These are phyloP conservation scores for Diaperis boleti DNA, from an alignment of 2,888 invertebrate genomes.

Conservation along the genomic window DNA sequence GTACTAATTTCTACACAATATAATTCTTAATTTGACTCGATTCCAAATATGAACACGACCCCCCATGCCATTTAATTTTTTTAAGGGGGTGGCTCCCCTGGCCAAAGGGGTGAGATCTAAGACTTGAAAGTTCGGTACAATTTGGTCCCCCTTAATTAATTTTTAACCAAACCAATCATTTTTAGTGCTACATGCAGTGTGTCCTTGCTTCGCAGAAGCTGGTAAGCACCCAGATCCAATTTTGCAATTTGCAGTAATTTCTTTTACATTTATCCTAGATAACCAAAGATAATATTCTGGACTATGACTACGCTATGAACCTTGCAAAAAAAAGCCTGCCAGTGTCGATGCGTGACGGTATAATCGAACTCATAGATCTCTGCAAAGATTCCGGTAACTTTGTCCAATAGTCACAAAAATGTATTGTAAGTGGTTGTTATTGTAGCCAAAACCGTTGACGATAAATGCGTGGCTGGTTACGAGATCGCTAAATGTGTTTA, in stretches of 20 bases:
- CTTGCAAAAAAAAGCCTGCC: slow-evolving; percentile 28
- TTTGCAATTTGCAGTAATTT: not conserved
- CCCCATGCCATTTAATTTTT: too few relatives aligned
- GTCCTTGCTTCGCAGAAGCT: slow-evolving; percentile 67
- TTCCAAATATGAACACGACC: too few relatives aligned
- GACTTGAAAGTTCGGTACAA: slow-evolving; percentile 48
- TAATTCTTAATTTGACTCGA: too few relatives aligned
- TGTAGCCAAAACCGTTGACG: slow-evolving; percentile 44
- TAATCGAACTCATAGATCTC: slow-evolving; percentile 12
- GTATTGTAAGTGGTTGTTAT: slow-evolving; percentile 5
- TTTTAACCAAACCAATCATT: slow-evolving; percentile 6
- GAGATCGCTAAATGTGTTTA: slow-evolving; percentile 46
- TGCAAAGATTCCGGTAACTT: slow-evolving; percentile 43
- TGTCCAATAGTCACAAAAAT: not conserved
- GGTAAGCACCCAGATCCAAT: too few relatives aligned
- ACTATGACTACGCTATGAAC: slow-evolving; percentile 25
- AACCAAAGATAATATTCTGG: slow-evolving; percentile 38
- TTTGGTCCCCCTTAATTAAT: slow-evolving; percentile 1
- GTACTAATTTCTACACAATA: too few relatives aligned
- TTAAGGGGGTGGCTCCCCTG: too few relatives aligned
- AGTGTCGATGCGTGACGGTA: not conserved
- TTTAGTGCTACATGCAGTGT: slow-evolving; percentile 68
- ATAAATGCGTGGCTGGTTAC: slow-evolving; percentile 43
- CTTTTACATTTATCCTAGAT: slow-evolving; percentile 28
- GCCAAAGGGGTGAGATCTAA: too few relatives aligned